A percentile compares a stretch with the other conserved stretches of the same genome.
phyloP scores from a whole-genome alignment of 2,797 vertebrate species.

The Gambelia wislizenii region DNA sequence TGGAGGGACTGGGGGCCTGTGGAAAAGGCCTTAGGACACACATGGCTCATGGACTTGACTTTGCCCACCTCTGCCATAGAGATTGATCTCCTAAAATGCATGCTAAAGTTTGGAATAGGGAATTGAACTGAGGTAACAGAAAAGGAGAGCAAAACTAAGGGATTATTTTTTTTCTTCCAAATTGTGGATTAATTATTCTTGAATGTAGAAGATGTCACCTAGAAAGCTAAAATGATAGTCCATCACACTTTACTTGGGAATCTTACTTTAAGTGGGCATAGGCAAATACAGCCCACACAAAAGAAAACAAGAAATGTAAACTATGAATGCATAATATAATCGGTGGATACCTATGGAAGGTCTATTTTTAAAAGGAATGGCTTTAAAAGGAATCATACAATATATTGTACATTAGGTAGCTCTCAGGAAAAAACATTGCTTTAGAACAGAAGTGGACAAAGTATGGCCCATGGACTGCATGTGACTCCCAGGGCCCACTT shows the following conservation, averaged over 20 bases:
- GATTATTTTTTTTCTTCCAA: background rate
- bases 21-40: too few relatives aligned
- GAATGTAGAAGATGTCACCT: background rate
- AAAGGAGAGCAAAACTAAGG: background rate
- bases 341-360: rapidly evolving
- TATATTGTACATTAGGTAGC: background rate
- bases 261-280: background rate
- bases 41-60: too few relatives aligned
- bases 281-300: background rate
- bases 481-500: too few relatives aligned
- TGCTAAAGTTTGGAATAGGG: background rate
- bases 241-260: background rate
- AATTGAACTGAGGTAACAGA: background rate
- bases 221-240: background rate
- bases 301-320: rapidly evolving
- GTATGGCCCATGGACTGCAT: too few relatives aligned
- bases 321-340: rapidly evolving
- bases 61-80: too few relatives aligned
- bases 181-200: background rate
- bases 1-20: too few relatives aligned
- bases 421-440: background rate
- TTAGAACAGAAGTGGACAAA: too few relatives aligned
- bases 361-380: background rate
- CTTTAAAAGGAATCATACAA: too few relatives aligned
- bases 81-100: background rate